Percentiles rank a stretch among this genome's conserved stretches.
Conservation (phyloP, 2,888 invertebrate genomes). For the Cyrtodaria siliqua region DNA sequence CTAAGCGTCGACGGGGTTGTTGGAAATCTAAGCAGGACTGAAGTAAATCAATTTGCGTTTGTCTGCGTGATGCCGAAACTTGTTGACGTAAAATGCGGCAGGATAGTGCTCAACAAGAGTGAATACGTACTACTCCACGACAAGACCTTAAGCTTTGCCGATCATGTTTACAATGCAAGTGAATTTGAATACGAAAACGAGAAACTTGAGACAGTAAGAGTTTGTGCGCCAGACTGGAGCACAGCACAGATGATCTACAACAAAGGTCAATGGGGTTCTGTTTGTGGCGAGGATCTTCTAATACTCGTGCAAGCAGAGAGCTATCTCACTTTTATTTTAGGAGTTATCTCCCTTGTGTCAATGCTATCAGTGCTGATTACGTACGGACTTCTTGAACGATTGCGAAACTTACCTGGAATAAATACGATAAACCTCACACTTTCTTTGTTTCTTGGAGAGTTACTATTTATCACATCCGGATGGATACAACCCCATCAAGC, state of each 20-base stretch:
- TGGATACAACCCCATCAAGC: conserved; percentile 76
- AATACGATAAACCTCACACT: conserved; percentile 85
- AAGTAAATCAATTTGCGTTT: conserved; percentile 67
- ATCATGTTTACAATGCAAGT: conserved; percentile 64
- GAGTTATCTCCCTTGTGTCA: conserved; percentile 80
- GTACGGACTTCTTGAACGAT: conserved; percentile 79
- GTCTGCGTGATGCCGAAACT: conserved; percentile 78
- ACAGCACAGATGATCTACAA: conserved; percentile 1
- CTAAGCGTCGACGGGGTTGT: conserved; percentile 68
- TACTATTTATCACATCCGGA: conserved; percentile 77
- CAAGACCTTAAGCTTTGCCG: conserved; percentile 67
- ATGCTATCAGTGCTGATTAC: conserved; percentile 82
- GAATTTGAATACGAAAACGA: conserved; percentile 71
- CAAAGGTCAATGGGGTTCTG: conserved; percentile 29
- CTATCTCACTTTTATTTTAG: conserved; percentile 74
- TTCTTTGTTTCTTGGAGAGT: conserved; percentile 82
- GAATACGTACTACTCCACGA: conserved; percentile 70
- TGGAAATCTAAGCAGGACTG: conserved; percentile 61
- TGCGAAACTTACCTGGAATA: conserved; percentile 85
- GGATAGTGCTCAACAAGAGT: conserved; percentile 59
- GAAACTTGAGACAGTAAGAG: conserved; percentile 52
- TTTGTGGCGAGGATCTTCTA: conserved; percentile 64
- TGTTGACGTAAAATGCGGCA: conserved; percentile 65
- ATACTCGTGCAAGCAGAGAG: conserved; percentile 69
- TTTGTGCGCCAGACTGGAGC: conserved; percentile 69